Evolutionary conservation across 2,113 vertebrate genomes (phyloP).

Genomic region (Indicator indicator): DNA sequence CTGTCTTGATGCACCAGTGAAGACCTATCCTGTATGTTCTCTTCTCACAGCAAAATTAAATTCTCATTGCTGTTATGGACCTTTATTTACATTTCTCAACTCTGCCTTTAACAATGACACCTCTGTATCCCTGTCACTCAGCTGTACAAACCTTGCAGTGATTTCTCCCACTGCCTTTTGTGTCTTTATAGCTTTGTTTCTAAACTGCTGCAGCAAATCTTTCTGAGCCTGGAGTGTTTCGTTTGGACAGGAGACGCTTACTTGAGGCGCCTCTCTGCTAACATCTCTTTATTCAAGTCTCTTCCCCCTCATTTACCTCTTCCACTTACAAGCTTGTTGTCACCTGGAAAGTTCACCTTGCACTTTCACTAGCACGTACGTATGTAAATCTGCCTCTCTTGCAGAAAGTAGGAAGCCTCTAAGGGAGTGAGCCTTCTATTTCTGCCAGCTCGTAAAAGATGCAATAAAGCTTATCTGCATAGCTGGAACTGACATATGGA

Average conservation of each 20-base stretch:
- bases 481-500: background rate
- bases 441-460: background rate
- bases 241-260: background rate
- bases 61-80: background rate
- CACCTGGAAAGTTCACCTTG: background rate
- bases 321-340: background rate
- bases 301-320: background rate
- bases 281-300: background rate
- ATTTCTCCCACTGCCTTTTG: background rate
- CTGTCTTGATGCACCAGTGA: background rate
- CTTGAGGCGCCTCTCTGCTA: background rate
- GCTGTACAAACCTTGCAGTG: background rate
- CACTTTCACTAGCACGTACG: background rate
- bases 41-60: background rate
- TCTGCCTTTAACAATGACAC: background rate
- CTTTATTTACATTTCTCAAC: background rate
- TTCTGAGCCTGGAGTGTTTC: background rate
- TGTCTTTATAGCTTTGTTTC: constrained; percentile 31
- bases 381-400: background rate
- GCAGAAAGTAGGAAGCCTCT: background rate
- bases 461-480: background rate
- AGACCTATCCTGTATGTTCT: background rate
- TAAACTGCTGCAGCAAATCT: background rate
- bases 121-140: background rate
- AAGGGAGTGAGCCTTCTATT: background rate